These are phyloP conservation scores for Agelastica alni DNA, from an alignment of 2,888 invertebrate species.

Conservation along the genomic window DNA sequence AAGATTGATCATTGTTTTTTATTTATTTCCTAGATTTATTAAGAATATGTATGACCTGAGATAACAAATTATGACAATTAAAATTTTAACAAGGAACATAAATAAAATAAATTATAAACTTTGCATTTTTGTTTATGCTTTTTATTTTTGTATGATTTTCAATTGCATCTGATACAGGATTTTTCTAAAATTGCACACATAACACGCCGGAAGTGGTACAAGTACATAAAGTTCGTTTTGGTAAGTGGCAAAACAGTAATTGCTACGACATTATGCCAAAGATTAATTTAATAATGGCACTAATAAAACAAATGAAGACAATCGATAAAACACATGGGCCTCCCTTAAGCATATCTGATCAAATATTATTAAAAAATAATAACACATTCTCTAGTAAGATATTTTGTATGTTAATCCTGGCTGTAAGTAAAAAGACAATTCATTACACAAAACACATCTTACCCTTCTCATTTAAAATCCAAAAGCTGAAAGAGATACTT, in stretches of 20 bases:
- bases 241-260: not conserved
- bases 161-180: no score
- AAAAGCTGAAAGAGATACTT: slow-evolving; percentile 32
- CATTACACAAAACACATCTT: slow-evolving; percentile 31
- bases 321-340: slow-evolving; percentile 44
- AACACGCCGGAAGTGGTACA: no score
- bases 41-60: no score
- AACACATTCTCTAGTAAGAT: slow-evolving; percentile 23
- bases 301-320: slow-evolving; percentile 1
- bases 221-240: no score
- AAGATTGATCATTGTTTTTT: no score
- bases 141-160: no score
- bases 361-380: slow-evolving; percentile 28
- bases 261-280: not conserved
- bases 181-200: no score
- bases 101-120: no score
- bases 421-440: slow-evolving; percentile 33
- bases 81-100: no score
- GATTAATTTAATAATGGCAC: not conserved
- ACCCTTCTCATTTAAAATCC: slow-evolving; percentile 28
- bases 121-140: no score
- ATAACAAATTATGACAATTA: no score
- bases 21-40: no score
- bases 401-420: slow-evolving; percentile 14
- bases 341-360: slow-evolving; percentile 35